Evolutionary conservation across 2,113 vertebrate species (phyloP), one percentile per base, ranked within the genome.

Genomic region (Poeciliopsis occidentalis): DNA sequence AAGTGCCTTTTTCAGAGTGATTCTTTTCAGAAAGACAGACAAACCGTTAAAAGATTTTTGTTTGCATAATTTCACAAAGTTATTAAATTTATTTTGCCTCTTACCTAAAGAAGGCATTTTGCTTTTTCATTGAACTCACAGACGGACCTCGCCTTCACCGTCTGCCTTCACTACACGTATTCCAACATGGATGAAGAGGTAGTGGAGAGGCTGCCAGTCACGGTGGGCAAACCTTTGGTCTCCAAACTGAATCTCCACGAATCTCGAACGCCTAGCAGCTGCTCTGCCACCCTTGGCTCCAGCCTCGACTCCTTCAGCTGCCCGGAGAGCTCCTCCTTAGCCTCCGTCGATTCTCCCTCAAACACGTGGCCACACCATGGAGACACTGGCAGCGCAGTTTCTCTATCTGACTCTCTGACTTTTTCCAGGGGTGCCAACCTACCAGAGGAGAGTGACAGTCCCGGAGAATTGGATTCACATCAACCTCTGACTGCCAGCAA

Each of bases 161-260:
- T 95, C 3, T 95, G 95, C 83, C 93, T 97, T 76, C 95, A 96
- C 76, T 96, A 95, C 88, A 87, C 85, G 29, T 96, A 96, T 78
- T 71, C 47, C 11, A 91, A 92, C 84, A 80, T 96, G 89, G 95
- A 96, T 0, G 96, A 96, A 12, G 94, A 95, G 4, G 75, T 96
- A 30, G 89, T 94, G 80, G 96, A 97, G 87, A 83, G 75, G 66
- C 82, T 83, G 78, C 29, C 0, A 0, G 92, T 96, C 27, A 93
- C 79, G 0, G 93, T 96, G 60, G 96, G 96, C 12, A 96, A 95
- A 87, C 96, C 96, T 0, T 95, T 96, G 78, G 95, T 96, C 0
- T 96, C 96, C 80, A 96, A 96, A 86, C 96, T 97, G 76, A 96
- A 95, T 79, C 93, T 97, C 71, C 80, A 91, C 11, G 85, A 94